Evolutionary conservation across 2,113 vertebrate species (phyloP).

Genomic region (Fregata magnificens): DNA sequence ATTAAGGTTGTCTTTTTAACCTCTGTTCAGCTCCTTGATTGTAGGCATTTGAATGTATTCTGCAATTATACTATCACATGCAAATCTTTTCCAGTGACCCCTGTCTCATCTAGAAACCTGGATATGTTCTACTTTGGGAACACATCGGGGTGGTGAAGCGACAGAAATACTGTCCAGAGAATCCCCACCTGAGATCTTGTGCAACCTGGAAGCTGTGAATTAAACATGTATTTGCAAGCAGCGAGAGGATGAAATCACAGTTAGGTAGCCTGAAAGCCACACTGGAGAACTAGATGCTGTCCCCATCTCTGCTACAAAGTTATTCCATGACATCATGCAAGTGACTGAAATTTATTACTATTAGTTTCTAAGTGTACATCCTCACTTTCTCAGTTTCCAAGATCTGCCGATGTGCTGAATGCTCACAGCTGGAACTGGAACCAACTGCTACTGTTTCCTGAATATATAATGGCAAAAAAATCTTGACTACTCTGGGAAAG

Average conservation of each 20-base stretch:
- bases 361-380: neutral
- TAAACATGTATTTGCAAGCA: neutral
- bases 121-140: neutral
- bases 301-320: neutral
- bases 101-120: neutral
- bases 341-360: neutral
- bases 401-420: neutral
- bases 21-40: neutral
- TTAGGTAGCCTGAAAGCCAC: neutral
- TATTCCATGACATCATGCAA: neutral
- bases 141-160: neutral
- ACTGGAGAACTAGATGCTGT: neutral
- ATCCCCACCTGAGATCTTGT: neutral
- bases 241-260: neutral
- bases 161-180: neutral
- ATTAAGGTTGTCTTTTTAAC: neutral
- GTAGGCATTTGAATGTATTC: neutral
- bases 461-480: neutral
- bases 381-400: neutral
- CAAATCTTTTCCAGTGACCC: neutral
- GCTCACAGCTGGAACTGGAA: slow-evolving; percentile 2
- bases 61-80: neutral
- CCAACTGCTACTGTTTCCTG: neutral
- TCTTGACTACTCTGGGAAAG: neutral
- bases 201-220: neutral